Conservation (phyloP, 2,888 invertebrate genomes). For the Agriotes lineatus region DNA sequence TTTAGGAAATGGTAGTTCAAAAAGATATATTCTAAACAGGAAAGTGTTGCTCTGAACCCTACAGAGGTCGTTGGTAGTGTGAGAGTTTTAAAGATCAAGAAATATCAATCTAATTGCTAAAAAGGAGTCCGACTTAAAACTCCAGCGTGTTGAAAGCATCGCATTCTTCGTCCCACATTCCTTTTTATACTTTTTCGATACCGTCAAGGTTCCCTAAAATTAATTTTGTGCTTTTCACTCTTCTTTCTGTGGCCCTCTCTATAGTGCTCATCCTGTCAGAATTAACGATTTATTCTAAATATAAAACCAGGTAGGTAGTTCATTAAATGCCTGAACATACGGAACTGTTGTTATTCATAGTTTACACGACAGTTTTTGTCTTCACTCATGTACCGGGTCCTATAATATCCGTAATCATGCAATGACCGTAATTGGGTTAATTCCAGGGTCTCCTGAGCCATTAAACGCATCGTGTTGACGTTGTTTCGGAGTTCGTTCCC, state of each 20-base stretch:
- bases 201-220: neutral
- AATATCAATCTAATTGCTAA: no score
- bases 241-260: neutral
- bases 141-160: no score
- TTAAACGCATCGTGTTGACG: neutral
- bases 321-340: neutral
- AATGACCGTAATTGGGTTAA: neutral
- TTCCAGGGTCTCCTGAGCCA: neutral
- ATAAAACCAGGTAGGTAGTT: neutral
- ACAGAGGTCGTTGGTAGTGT: no score
- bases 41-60: no score
- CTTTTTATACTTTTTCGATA: neutral
- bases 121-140: no score
- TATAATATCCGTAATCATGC: slow-evolving; percentile 12
- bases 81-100: no score
- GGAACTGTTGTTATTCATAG: no score
- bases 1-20: no score
- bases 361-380: no score
- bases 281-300: slow-evolving; percentile 10
- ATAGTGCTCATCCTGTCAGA: neutral
- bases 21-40: no score
- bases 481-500: neutral
- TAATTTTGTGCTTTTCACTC: neutral
- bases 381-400: no score
- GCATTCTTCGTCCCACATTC: no score